Conservation (phyloP, 53 echinoderm and acorn worm species). For the Temnopleurus reevesii region DNA sequence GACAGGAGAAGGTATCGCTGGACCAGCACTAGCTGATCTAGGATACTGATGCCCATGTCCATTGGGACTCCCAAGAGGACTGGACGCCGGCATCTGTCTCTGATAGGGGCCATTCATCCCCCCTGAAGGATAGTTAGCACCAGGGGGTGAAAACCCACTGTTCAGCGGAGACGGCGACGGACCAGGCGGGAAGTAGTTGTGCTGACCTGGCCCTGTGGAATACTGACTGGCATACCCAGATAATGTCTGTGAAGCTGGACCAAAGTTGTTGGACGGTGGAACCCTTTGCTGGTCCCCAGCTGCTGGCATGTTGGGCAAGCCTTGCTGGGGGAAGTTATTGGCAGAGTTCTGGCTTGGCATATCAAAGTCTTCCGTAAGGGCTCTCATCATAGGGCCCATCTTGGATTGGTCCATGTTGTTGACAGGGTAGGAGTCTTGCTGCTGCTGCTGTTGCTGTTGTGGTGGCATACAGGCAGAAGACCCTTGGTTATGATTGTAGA, state of each 20-base stretch:
- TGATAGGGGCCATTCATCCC: conserved; percentile 75
- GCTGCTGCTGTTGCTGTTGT: conserved; percentile 24
- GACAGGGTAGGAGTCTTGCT: conserved; percentile 14
- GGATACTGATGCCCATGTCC: conserved; percentile 68
- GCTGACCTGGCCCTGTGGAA: conserved; percentile 63
- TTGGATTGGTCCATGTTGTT: conserved; percentile 65
- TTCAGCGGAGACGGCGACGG: conserved; percentile 63
- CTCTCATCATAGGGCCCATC: conserved; percentile 92
- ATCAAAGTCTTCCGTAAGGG: conserved; percentile 87
- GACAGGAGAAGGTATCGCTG: conserved; percentile 83
- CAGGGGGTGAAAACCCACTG: conserved; percentile 53
- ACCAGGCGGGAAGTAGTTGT: conserved; percentile 69
- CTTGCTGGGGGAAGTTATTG: conserved; percentile 27
- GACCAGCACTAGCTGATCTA: conserved; percentile 78
- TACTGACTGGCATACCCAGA: conserved; percentile 69
- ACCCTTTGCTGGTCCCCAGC: conserved; percentile 58
- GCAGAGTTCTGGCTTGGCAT: conserved; percentile 51
- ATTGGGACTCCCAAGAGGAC: conserved; percentile 84
- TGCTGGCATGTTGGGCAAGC: conserved; percentile 22
- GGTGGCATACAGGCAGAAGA: conserved; percentile 6
- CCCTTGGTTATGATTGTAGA: conserved; percentile 33
- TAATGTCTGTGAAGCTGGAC: conserved; percentile 54
- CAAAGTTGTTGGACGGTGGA: conserved; percentile 41
- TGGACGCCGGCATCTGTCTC: conserved; percentile 72
- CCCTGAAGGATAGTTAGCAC: conserved; percentile 42